Base-by-base conservation (phyloP, 2,888 invertebrate species). In the Platerodrilus igneus region DNA sequence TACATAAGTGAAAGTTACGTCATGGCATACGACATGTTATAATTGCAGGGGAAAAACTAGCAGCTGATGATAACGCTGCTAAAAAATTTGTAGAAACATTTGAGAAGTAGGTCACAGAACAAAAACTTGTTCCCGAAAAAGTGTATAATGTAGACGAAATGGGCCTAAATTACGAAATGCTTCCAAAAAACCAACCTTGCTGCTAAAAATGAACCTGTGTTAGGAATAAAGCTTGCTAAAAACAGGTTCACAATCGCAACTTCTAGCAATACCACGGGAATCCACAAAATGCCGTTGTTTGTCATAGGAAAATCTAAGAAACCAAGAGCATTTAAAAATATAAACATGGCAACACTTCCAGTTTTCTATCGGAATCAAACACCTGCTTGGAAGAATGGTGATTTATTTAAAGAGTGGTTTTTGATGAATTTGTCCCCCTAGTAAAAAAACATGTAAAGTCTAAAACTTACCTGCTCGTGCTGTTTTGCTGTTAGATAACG, bases 221-320 rank as follows among this genome's bases (percentile, higher is more conserved):
- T n/a, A n/a, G n/a, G n/a, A n/a, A n/a, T n/a, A n/a, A 53, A 51
- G 36, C 25, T 30, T 17, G 45, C 45, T 36, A 54, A 51, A 44
- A 47, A 55, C 44, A 36, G 50, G 21, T 19, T 51, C 13, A 53
- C 51, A 11, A 40, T 53, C 27, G 25, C 45, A 22, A 38, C 46
- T 15, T 53, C 52, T 27, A 36, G 36, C 21, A 57, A 55, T 35
- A 53, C 51, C 19, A 37, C 48, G 10, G 51, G 51, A 5, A 47
- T 39, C 6, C 42, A 42, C n/a, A 55, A 50, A 45, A 35, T 55
- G 17, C 43, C 44, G 21, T 26, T 44, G 5, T 18, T 37, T 23
- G 28, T 49, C 1, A 52, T 52, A 23, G 51, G 51, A 17, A 52
- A 51, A 41, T 49, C 47, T 16, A 41, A 22, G 5, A 45, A 45